A percentile compares a stretch with the other conserved stretches of the same genome.
Conservation (phyloP, 2,888 invertebrate genomes). For the Drosophila paramelanica region DNA sequence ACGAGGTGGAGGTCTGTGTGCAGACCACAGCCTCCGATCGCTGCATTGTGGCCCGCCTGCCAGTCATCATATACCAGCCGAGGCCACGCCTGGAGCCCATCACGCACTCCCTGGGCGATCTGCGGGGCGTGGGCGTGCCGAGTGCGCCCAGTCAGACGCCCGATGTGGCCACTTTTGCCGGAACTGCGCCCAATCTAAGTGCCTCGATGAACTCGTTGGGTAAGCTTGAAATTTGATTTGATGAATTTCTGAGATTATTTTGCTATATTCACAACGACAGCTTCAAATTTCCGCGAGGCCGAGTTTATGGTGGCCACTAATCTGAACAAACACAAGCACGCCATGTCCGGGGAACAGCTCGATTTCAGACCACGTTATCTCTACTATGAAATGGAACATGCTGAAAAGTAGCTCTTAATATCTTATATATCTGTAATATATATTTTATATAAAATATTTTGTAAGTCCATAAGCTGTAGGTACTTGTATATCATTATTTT, state of each 20-base stretch:
- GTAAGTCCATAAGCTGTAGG: not conserved
- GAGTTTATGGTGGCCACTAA: conserved; percentile 75
- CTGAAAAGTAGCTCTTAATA: conserved; percentile 34
- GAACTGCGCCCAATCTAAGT: conserved; percentile 34
- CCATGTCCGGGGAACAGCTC: conserved; percentile 62
- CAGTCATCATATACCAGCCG: conserved; percentile 64
- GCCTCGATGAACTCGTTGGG: conserved; percentile 65
- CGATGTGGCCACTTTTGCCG: conserved; percentile 16
- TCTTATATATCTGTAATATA: not conserved
- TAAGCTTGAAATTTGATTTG: conserved; percentile 31
- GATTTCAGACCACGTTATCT: conserved; percentile 80
- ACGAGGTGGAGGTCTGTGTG: conserved; percentile 77
- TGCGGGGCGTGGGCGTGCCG: conserved; percentile 24
- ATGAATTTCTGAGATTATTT: not conserved
- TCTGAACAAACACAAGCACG: conserved; percentile 70
- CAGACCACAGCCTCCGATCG: conserved; percentile 57
- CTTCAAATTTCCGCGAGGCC: conserved; percentile 76
- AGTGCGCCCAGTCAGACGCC: conserved; percentile 46
- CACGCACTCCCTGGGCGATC: conserved; percentile 13
- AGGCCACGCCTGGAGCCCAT: not conserved
- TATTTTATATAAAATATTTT: not conserved
- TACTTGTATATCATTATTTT: not conserved
- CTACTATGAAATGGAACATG: conserved; percentile 70
- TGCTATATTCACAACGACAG: conserved; percentile 15
- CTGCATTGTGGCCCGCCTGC: conserved; percentile 57